Conservation (phyloP, 2,113 vertebrate genomes). For the Coryphaenoides rupestris region DNA sequence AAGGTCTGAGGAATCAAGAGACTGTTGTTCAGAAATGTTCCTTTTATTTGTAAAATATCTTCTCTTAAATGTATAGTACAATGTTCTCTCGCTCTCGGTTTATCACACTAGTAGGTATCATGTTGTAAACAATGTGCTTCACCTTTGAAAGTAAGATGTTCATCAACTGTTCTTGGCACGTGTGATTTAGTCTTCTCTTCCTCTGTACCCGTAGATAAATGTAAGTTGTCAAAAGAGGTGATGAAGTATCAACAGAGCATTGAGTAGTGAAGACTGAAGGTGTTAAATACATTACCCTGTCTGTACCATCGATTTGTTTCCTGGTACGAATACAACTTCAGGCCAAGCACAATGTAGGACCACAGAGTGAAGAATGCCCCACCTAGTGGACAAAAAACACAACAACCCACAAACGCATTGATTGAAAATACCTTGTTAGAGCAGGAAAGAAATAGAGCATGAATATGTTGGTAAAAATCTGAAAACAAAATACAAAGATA, state of each 20-base stretch:
- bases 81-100: background rate
- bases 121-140: background rate
- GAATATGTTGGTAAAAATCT: background rate
- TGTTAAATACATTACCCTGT: constrained; percentile 8
- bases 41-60: background rate
- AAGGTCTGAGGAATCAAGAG: constrained; percentile 30
- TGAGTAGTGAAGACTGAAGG: background rate
- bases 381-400: constrained; percentile 25
- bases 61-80: background rate
- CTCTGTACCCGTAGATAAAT: constrained; percentile 16
- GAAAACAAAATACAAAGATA: background rate
- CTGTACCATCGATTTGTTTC: constrained; percentile 48
- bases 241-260: background rate
- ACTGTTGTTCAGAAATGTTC: background rate
- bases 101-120: background rate
- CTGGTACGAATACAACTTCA: constrained; percentile 54
- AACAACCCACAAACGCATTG: background rate
- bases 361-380: constrained; percentile 45
- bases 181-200: background rate
- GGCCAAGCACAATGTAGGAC: constrained; percentile 30
- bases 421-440: background rate
- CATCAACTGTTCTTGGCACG: background rate
- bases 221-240: background rate
- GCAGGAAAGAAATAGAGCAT: background rate
- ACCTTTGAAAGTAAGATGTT: constrained; percentile 41